These are phyloP conservation scores for Rhynchonema sp. DNA, from an alignment of 2,888 invertebrate genomes.

Conservation along the genomic window DNA sequence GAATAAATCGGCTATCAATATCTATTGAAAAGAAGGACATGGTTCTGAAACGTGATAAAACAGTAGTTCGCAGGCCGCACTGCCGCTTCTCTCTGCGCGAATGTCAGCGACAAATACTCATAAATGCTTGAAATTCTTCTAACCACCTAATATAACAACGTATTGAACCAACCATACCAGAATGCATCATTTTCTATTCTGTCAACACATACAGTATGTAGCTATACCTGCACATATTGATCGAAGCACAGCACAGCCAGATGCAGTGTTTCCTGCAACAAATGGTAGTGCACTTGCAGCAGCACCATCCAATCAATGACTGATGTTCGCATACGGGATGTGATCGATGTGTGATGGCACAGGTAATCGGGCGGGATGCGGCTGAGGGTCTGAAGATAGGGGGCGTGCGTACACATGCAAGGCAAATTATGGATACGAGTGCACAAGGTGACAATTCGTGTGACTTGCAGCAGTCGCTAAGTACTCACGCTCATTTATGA, in stretches of 20 bases:
- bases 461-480: no score
- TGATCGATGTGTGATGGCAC: conserved; percentile 34
- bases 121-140: no score
- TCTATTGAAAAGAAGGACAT: no score
- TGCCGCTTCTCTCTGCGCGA: no score
- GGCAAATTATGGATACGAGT: no score
- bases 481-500: no score
- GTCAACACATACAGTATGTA: background rate
- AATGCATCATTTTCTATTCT: background rate
- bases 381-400: background rate
- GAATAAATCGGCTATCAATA: no score
- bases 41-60: background rate
- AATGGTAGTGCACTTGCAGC: conserved; percentile 63
- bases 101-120: no score
- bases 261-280: conserved; percentile 70
- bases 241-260: conserved; percentile 69
- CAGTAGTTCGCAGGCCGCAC: background rate
- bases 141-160: no score
- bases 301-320: conserved; percentile 76
- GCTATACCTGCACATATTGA: conserved; percentile 56
- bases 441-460: no score
- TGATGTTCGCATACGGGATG: conserved; percentile 64
- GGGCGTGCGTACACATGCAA: no score
- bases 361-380: background rate
- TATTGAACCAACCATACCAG: no score